A percentile compares a stretch with the other conserved stretches of the same genome.
Evolutionary conservation across 2,888 invertebrate genomes (phyloP).

Genomic region (Atethmia centrago): DNA sequence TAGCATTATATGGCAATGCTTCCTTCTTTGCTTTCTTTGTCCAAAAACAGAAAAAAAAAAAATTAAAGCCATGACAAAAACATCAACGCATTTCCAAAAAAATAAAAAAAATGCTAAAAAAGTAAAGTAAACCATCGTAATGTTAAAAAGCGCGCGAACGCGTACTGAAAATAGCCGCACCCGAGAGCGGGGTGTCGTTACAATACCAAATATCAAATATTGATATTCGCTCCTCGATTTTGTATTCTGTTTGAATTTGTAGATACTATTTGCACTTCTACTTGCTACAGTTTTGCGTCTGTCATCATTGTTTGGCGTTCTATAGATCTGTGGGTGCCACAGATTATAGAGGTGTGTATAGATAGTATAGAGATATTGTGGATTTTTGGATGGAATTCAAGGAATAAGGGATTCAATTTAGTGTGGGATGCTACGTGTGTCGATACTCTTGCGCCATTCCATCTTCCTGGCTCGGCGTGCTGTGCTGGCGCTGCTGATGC

Average conservation of each 20-base stretch:
- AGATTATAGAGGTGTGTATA: slow-evolving; percentile 40
- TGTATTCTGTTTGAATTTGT: slow-evolving; percentile 88
- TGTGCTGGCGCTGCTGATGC: too few relatives aligned
- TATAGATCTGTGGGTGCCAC: slow-evolving; percentile 53
- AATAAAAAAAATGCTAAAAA: too few relatives aligned
- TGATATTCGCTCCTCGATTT: slow-evolving; percentile 87
- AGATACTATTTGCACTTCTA: slow-evolving; percentile 86
- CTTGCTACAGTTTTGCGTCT: slow-evolving; percentile 79
- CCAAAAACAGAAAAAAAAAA: too few relatives aligned
- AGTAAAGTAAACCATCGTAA: slow-evolving; percentile 53
- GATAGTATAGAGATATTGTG: slow-evolving; percentile 3
- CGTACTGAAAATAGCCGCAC: slow-evolving; percentile 72
- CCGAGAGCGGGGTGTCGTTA: slow-evolving; percentile 79
- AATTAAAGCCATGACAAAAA: too few relatives aligned
- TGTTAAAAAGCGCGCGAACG: slow-evolving; percentile 69
- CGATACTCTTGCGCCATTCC: too few relatives aligned
- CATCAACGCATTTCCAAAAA: too few relatives aligned
- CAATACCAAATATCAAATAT: slow-evolving; percentile 90
- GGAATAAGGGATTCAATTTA: too few relatives aligned
- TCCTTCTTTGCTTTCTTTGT: too few relatives aligned
- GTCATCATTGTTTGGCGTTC: slow-evolving; percentile 69
- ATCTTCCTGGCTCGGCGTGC: too few relatives aligned
- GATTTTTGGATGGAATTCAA: not conserved
- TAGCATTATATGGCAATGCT: too few relatives aligned
- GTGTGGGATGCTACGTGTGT: too few relatives aligned